Conservation (phyloP, 2,888 invertebrate species). For the Sarcophaga caerulescens region DNA sequence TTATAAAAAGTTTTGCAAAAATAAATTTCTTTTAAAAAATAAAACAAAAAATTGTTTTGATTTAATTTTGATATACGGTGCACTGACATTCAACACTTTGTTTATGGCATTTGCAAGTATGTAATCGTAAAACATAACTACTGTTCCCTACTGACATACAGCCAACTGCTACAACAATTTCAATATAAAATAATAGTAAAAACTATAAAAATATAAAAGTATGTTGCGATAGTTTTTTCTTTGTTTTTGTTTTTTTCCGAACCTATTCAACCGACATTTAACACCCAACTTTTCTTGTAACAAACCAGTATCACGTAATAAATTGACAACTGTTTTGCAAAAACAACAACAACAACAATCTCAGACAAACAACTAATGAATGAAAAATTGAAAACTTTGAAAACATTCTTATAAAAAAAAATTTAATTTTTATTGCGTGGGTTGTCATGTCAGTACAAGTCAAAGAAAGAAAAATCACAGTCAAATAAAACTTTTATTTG, state of each 20-base stretch:
- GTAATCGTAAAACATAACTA: slow-evolving; percentile 37
- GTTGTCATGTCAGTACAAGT: slow-evolving; percentile 38
- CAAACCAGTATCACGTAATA: slow-evolving; percentile 43
- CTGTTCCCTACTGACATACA: slow-evolving; percentile 60
- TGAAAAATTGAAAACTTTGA: slow-evolving; percentile 41
- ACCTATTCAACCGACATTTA: slow-evolving; percentile 23
- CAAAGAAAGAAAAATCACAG: slow-evolving; percentile 1
- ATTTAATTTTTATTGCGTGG: slow-evolving; percentile 37
- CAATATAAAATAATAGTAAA: background rate
- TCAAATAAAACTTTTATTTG: background rate
- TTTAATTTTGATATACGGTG: slow-evolving; percentile 29
- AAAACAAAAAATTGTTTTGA: background rate
- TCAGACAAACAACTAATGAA: slow-evolving; percentile 38
- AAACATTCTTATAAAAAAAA: slow-evolving; percentile 24
- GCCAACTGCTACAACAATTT: background rate
- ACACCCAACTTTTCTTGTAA: slow-evolving; percentile 22
- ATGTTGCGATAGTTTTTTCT: no score
- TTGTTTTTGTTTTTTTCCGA: slow-evolving; percentile 8
- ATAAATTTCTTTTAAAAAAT: background rate
- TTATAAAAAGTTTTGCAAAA: no score
- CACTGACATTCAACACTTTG: slow-evolving; percentile 50
- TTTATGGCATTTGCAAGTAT: slow-evolving; percentile 54
- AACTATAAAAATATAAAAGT: background rate
- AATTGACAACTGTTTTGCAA: slow-evolving; percentile 60
- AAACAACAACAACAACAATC: slow-evolving; percentile 24